A percentile compares a stretch with the other conserved stretches of the same genome.
Evolutionary conservation across 2,113 vertebrate species (phyloP).

Genomic region (Lagopus leucura): DNA sequence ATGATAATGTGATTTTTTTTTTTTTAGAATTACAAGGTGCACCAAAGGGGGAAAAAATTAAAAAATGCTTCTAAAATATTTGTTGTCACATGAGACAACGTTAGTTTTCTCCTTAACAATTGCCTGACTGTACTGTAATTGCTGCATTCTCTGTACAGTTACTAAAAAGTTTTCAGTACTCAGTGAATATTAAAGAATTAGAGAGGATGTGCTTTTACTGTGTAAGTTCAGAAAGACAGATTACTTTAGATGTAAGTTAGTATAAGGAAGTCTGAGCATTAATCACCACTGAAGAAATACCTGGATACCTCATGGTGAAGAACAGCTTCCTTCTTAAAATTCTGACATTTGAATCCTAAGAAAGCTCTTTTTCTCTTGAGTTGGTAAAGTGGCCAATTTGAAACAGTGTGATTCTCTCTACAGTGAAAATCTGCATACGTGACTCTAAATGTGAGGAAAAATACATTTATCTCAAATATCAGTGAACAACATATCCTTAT

Average conservation of each 20-base stretch:
- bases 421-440: not conserved
- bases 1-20: not conserved
- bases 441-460: not conserved
- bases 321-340: not conserved
- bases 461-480: not conserved
- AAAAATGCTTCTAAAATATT: not conserved
- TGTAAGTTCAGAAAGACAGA: not conserved
- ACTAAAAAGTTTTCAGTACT: not conserved
- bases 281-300: not conserved
- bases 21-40: not conserved
- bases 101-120: not conserved
- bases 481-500: not conserved
- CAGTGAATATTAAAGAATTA: not conserved
- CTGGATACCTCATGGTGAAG: not conserved
- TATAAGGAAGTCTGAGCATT: not conserved
- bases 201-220: not conserved
- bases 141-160: not conserved
- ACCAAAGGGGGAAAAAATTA: not conserved
- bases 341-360: not conserved
- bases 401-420: not conserved
- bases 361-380: not conserved
- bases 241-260: not conserved
- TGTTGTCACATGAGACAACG: not conserved
- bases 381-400: accelerated
- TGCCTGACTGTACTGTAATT: not conserved